Evolutionary conservation across 2,888 invertebrate genomes (phyloP).

Genomic region (Dicycla oo): DNA sequence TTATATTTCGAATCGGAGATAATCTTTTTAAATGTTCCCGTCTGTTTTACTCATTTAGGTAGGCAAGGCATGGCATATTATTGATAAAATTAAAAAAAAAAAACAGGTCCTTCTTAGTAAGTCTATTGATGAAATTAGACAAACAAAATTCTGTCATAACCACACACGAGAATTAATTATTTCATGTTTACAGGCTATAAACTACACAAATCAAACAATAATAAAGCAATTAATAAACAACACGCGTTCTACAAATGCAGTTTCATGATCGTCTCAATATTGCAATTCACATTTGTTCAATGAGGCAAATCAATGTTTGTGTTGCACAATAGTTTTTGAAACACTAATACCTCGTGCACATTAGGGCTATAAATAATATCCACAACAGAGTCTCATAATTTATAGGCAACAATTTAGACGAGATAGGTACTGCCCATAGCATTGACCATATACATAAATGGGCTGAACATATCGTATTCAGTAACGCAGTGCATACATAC

Average conservation of each 20-base stretch:
- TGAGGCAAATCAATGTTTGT: constrained; percentile 22
- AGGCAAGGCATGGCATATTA: neutral
- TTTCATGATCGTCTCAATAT: constrained; percentile 7
- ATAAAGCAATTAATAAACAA: constrained; percentile 35
- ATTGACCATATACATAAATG: too few species aligned
- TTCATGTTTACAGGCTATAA: constrained; percentile 1
- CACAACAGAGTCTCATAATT: neutral
- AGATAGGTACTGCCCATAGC: neutral
- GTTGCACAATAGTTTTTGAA: constrained; percentile 32
- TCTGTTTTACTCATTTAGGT: neutral
- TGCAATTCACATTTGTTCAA: constrained; percentile 18
- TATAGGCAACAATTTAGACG: neutral
- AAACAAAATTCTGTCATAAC: neutral
- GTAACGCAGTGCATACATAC: too few species aligned
- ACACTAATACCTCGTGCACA: neutral
- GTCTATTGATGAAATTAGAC: neutral
- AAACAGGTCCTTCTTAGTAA: neutral
- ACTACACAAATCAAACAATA: constrained; percentile 12
- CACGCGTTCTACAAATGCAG: constrained; percentile 9
- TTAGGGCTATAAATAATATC: neutral
- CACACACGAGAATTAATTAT: neutral
- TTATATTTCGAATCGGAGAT: constrained; percentile 1
- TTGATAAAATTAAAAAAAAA: neutral
- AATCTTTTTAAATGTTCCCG: neutral
- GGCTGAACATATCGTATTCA: too few species aligned